Evolutionary conservation across 2,113 vertebrate genomes (phyloP), one percentile per base, ranked within the genome.

Genomic region (Stegostoma tigrinum): DNA sequence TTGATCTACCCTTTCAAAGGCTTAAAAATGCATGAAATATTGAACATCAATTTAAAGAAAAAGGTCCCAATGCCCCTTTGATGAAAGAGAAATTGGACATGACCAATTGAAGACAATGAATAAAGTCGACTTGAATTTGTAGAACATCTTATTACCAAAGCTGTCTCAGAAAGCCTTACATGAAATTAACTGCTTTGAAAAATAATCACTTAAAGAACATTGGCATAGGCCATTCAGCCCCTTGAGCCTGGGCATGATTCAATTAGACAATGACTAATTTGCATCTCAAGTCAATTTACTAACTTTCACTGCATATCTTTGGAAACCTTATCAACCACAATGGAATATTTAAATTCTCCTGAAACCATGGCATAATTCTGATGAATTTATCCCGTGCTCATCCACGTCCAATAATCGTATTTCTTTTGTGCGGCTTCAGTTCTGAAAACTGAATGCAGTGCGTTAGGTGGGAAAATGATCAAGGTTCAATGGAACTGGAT

Each of bases 1-100:
- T 93, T 93, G 89, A 93, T 93, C 61, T 66, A n/a, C 34, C 89
- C 61, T n/a, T 93, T 93, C 64, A 64, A 93, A 66, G 61, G 61
- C 17, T 93, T 93, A 93, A 93, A 87, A 93, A 93, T 93, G 61
- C 89, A 66, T 93, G 61, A 93, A 67, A 93, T 93, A 93, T 93
- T 93, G 89, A 93, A 64, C 55, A 93, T 21, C 61, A 93, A 66
- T 66, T 93, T 66, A 66, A 93, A 66, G 66, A 66, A 66, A 93
- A 93, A 66, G 89, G 61, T 67, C 89, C 19, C 61, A 42, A 38
- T 66, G 61, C 38, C 89, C 61, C 89, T 38, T 66, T 93, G 89
- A 93, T 93, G 89, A 67, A 93, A 38, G 61, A 93, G 89, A 93
- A 38, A 93, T 66, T 66, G 61, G 89, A 93, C 89, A 93, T 93